Evolutionary conservation across 2,797 vertebrate species (phyloP), one percentile per base, ranked within the genome.

Genomic region (Artibeus jamaicensis): DNA sequence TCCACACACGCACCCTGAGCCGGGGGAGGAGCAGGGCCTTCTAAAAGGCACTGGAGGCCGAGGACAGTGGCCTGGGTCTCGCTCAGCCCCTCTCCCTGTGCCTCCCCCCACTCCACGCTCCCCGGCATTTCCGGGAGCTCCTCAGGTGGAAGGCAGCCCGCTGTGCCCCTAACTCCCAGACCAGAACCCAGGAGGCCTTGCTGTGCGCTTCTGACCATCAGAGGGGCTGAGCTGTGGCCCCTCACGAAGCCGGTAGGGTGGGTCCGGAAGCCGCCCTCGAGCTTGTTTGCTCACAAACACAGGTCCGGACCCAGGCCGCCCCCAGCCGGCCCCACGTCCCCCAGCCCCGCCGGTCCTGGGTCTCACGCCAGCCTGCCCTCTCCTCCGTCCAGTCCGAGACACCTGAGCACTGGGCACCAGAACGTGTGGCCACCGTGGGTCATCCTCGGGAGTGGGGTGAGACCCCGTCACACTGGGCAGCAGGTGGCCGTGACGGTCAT

Each of bases 151-250:
- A 62, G 78, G 78, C 24, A 18, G 24, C 70, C 37, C 14, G 8
- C 12, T 0, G 9, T 6, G 32, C 10, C 44, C 1, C 0, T 3
- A 26, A 50, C 29, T 37, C 34, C 62, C 62, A 55, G 50, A 19
- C 42, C 50, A 77, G 34, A 48, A 6, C 57, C 65, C 12, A 24
- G 15, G 55, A 39, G 21, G 73, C 53, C n/a, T 48, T 1, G 5
- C 26, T 32, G 14, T 0, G 0, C 32, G 29, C 19, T 55, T 55
- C 5, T 7, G 48, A 46, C 26, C 6, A 1, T 39, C 29, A 53
- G 70, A 8, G 26, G 26, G 22, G 21, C 42, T 26, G 46, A 6
- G 29, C 34, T 6, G 0, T 4, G 34, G 70, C 5, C 2, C 24
- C n/a, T 37, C 7, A 6, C 34, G 29, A 50, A 12, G 12, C 21